A percentile compares a stretch with the other conserved stretches of the same genome.
phyloP scores from a whole-genome alignment of 2,797 vertebrate species.

The Coregonus ussuriensis region DNA sequence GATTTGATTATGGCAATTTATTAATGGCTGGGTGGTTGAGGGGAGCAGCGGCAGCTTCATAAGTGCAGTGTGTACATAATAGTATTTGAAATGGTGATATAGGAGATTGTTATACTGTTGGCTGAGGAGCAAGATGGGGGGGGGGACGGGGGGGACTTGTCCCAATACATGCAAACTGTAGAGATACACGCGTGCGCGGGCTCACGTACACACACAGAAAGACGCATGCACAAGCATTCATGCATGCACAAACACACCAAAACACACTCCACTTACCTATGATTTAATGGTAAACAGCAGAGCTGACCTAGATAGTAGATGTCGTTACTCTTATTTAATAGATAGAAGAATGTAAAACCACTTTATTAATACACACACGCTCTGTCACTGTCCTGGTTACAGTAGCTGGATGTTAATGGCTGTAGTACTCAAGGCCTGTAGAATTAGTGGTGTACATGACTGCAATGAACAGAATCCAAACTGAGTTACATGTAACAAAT shows the following conservation, averaged over 20 bases:
- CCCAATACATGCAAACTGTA: constrained; percentile 43
- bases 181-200: constrained; percentile 25
- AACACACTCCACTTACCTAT: constrained; percentile 54
- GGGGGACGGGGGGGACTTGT: constrained; percentile 54
- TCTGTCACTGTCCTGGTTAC: not conserved
- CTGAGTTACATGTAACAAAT: not conserved
- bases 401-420: not conserved
- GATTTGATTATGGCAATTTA: constrained; percentile 99
- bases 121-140: constrained; percentile 78
- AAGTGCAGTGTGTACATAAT: constrained; percentile 93
- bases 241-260: constrained; percentile 22
- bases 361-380: not conserved
- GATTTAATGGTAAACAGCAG: constrained; percentile 49
- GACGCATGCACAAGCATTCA: constrained; percentile 44
- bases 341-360: not conserved
- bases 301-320: constrained; percentile 12
- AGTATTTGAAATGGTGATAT: constrained; percentile 98
- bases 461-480: not conserved
- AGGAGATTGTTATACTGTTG: constrained; percentile 91
- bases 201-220: not conserved
- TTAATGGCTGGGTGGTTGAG: constrained; percentile 96
- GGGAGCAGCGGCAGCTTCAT: constrained; percentile 80
- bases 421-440: not conserved
- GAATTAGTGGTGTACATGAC: not conserved
- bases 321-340: constrained; percentile 11